Conservation (phyloP, 1,140 invertebrate species). For the Melanaphis sacchari region DNA sequence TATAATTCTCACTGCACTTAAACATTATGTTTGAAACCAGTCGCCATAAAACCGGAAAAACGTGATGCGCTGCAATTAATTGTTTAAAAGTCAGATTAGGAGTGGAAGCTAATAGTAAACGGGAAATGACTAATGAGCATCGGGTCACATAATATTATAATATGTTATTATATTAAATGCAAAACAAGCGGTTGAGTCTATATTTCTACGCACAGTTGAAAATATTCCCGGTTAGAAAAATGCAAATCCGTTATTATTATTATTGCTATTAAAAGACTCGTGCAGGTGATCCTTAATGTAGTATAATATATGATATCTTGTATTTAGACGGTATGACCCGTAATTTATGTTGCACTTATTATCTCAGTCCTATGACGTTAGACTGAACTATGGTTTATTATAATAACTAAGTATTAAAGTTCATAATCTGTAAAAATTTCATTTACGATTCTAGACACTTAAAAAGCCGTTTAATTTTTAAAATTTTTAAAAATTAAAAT, state of each 20-base stretch:
- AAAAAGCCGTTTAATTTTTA: background rate
- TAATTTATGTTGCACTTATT: background rate
- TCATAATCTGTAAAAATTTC: background rate
- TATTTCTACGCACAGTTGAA: background rate
- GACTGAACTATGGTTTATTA: background rate
- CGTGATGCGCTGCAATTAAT: background rate
- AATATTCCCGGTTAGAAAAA: background rate
- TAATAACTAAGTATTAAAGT: background rate
- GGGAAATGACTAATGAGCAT: background rate
- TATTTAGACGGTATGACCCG: background rate
- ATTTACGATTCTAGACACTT: background rate
- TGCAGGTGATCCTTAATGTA: background rate
- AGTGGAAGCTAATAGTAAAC: background rate
- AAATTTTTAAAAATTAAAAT: no score
- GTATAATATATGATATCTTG: background rate
- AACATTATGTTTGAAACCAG: background rate
- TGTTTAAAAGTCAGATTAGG: background rate
- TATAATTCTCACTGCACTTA: background rate
- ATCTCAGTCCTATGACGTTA: background rate
- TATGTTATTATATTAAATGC: background rate
- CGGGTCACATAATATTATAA: background rate
- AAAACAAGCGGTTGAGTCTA: background rate
- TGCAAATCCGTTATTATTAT: background rate
- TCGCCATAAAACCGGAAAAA: conserved; percentile 23
- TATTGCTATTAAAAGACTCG: background rate